Evolutionary conservation across 2,797 vertebrate genomes (phyloP).

Genomic region (Fistularia commersonii): DNA sequence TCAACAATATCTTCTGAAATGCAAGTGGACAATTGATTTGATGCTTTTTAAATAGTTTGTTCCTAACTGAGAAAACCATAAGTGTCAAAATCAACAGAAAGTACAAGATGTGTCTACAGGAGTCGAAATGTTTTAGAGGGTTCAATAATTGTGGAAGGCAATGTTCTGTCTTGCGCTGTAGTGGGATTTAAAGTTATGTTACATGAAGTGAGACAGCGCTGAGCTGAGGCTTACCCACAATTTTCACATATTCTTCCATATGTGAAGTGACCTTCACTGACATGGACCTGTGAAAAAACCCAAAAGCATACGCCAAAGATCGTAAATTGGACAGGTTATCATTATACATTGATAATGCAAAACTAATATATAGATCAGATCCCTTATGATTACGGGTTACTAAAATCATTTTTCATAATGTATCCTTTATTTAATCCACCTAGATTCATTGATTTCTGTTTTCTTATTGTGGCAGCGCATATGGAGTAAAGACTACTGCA

Average conservation of each 20-base stretch:
- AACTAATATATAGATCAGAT: slow-evolving; percentile 12
- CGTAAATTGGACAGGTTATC: slow-evolving; percentile 6
- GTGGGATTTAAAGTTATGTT: slow-evolving; percentile 14
- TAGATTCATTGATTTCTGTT: slow-evolving; percentile 18
- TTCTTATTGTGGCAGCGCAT: slow-evolving; percentile 23
- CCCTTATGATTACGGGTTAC: slow-evolving; percentile 5
- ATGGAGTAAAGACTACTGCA: slow-evolving; percentile 45
- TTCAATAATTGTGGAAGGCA: not conserved
- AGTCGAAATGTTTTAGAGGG: slow-evolving; percentile 18
- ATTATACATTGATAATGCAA: not conserved
- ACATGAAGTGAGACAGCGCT: slow-evolving; percentile 28
- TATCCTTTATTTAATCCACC: slow-evolving; percentile 1
- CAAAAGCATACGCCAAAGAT: slow-evolving; percentile 6
- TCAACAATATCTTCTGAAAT: slow-evolving; percentile 63
- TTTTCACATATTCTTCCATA: slow-evolving; percentile 32
- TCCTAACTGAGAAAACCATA: slow-evolving; percentile 56
- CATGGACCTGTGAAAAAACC: slow-evolving; percentile 9
- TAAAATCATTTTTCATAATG: slow-evolving; percentile 10
- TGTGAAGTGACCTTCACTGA: slow-evolving; percentile 34
- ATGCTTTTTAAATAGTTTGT: slow-evolving; percentile 61
- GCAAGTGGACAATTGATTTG: slow-evolving; percentile 70
- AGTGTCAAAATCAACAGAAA: slow-evolving; percentile 39
- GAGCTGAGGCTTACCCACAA: slow-evolving; percentile 21
- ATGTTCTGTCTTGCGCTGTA: slow-evolving; percentile 1
- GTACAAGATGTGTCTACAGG: slow-evolving; percentile 20